A percentile compares a stretch with the other conserved stretches of the same genome.
Conservation (phyloP, 2,113 vertebrate genomes). For the Elachura formosa region DNA sequence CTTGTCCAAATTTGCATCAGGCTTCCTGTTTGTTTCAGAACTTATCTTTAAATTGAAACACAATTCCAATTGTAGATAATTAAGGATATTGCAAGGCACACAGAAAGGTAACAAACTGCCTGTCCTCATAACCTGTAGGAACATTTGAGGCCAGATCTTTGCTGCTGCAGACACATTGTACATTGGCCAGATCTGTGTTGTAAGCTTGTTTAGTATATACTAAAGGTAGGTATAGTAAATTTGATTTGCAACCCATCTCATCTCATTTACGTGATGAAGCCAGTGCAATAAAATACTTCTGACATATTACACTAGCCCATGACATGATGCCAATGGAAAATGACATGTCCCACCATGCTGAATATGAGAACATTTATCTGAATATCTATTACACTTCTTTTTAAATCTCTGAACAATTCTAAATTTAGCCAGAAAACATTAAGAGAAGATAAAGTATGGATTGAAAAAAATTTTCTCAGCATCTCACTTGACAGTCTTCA, state of each 20-base stretch:
- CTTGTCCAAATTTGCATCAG: background rate
- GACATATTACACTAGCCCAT: constrained; percentile 35
- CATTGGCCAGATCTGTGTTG: background rate
- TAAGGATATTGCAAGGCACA: background rate
- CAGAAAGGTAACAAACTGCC: background rate
- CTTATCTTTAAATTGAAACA: background rate
- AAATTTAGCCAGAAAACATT: background rate
- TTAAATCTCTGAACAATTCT: background rate
- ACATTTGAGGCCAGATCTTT: background rate
- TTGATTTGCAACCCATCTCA: constrained; percentile 24
- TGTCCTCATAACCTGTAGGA: background rate
- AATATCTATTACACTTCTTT: background rate
- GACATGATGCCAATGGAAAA: constrained; percentile 40
- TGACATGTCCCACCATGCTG: constrained; percentile 1
- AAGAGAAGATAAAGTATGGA: background rate
- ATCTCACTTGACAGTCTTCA: background rate
- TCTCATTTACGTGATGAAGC: background rate
- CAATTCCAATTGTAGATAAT: background rate
- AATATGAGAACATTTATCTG: background rate
- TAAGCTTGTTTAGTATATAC: background rate
- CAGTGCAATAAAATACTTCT: constrained; percentile 31
- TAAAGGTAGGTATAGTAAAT: constrained; percentile 5
- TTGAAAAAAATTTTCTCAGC: background rate
- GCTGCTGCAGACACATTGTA: background rate
- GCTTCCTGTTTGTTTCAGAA: background rate